Percentiles rank a stretch among this genome's conserved stretches.
phyloP scores from a whole-genome alignment of 2,797 vertebrate species.

The Orestias chungarensis region DNA sequence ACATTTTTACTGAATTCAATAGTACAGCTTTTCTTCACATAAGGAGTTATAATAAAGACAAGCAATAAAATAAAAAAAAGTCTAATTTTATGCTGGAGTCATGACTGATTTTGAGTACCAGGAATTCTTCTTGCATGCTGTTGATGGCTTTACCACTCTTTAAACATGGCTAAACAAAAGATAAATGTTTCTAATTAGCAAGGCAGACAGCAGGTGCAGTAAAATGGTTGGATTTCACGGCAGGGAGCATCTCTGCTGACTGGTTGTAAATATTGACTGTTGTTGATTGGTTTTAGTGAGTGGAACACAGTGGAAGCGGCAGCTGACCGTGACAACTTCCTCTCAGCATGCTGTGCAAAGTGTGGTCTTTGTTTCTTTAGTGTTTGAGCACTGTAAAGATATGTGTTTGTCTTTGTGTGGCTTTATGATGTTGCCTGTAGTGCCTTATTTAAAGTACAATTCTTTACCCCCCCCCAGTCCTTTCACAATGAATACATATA shows the following conservation, averaged over 20 bases:
- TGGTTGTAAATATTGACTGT: constrained; percentile 76
- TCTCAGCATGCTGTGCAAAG: constrained; percentile 37
- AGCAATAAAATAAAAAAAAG: neutral
- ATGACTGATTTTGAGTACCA: constrained; percentile 38
- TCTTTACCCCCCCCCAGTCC: constrained; percentile 4
- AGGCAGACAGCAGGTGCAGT: constrained; percentile 71
- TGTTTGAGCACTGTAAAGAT: constrained; percentile 13
- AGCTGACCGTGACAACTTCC: constrained; percentile 58
- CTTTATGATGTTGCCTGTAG: constrained; percentile 8
- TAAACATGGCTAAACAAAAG: constrained; percentile 75
- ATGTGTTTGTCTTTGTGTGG: constrained; percentile 27
- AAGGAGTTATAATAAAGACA: constrained; percentile 14
- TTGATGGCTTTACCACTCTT: constrained; percentile 67
- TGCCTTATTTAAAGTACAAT: neutral
- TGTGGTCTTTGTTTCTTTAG: constrained; percentile 11
- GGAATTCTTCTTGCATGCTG: constrained; percentile 32
- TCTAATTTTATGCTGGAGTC: constrained; percentile 9
- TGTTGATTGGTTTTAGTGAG: constrained; percentile 59
- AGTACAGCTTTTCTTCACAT: constrained; percentile 10
- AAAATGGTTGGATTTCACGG: constrained; percentile 72
- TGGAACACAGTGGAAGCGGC: constrained; percentile 40
- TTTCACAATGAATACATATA: neutral
- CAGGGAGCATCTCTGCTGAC: constrained; percentile 62
- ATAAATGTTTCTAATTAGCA: constrained; percentile 78
- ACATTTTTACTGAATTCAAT: neutral